Evolutionary conservation across 2,113 vertebrate species (phyloP).

Genomic region (Himantopus leucocephalus): DNA sequence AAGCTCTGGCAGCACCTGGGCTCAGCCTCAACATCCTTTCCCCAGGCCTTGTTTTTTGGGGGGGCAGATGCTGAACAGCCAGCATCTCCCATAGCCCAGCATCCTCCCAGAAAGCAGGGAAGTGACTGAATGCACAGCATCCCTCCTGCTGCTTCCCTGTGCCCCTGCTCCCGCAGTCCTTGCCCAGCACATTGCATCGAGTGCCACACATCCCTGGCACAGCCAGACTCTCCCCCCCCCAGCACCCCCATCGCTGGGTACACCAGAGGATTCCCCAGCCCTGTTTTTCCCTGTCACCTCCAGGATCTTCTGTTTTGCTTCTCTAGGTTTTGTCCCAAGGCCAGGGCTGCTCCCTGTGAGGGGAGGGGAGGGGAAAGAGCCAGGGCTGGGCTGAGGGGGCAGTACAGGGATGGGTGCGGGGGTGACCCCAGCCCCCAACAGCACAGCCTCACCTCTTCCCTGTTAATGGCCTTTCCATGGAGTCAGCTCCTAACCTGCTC

Average conservation of each 20-base stretch:
- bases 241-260: rapidly evolving
- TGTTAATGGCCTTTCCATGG: constrained; percentile 75
- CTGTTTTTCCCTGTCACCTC: neutral
- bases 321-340: neutral
- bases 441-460: neutral
- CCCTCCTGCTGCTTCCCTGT: neutral
- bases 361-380: neutral
- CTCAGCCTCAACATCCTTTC: neutral
- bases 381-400: neutral
- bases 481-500: constrained; percentile 71
- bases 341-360: neutral
- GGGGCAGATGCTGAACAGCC: neutral
- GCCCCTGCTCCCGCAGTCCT: rapidly evolving
- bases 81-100: neutral
- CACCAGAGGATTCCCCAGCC: neutral
- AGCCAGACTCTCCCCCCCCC: neutral
- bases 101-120: neutral
- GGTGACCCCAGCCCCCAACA: neutral
- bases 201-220: neutral
- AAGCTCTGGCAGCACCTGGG: neutral
- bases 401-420: neutral
- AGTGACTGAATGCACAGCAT: neutral
- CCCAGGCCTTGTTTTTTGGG: neutral
- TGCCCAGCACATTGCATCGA: neutral
- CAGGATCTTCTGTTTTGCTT: neutral